phyloP scores from a whole-genome alignment of 2,888 invertebrate species.

The Ectobius pallidus region DNA sequence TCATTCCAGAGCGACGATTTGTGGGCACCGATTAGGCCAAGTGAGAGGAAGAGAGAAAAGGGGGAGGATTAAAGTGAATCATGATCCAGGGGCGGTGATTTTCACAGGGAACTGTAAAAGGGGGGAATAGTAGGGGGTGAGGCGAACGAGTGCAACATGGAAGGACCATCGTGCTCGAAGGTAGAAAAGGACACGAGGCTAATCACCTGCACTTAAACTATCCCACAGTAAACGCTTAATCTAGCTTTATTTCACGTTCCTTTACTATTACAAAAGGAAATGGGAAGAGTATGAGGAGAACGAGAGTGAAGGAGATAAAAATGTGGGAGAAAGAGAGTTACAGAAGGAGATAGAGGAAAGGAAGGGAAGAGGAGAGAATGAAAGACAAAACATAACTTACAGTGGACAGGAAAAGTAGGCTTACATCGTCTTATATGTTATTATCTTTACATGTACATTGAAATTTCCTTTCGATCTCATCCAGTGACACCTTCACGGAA shows the following conservation, averaged over 20 bases:
- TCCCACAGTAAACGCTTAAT: constrained; percentile 27
- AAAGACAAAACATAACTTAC: too few species aligned
- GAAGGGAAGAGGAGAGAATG: too few species aligned
- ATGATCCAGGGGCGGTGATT: constrained; percentile 33
- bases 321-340: too few species aligned
- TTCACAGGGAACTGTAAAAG: constrained; percentile 15
- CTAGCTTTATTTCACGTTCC: constrained; percentile 18
- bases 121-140: not conserved
- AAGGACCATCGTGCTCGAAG: not conserved
- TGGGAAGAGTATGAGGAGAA: not conserved
- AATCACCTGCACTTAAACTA: constrained; percentile 18
- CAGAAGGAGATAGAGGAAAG: too few species aligned
- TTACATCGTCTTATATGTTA: constrained; percentile 14
- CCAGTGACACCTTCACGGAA: too few species aligned
- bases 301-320: not conserved
- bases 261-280: constrained; percentile 13
- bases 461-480: constrained; percentile 9
- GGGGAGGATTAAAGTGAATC: constrained; percentile 36
- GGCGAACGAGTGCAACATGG: not conserved
- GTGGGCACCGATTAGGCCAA: constrained; percentile 35
- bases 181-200: not conserved
- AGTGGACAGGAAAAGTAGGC: too few species aligned
- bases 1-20: constrained; percentile 36
- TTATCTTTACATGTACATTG: constrained; percentile 18
- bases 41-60: not conserved